Evolutionary conservation across 2,797 vertebrate species (phyloP).

Genomic region (Sebastes steindachneri): DNA sequence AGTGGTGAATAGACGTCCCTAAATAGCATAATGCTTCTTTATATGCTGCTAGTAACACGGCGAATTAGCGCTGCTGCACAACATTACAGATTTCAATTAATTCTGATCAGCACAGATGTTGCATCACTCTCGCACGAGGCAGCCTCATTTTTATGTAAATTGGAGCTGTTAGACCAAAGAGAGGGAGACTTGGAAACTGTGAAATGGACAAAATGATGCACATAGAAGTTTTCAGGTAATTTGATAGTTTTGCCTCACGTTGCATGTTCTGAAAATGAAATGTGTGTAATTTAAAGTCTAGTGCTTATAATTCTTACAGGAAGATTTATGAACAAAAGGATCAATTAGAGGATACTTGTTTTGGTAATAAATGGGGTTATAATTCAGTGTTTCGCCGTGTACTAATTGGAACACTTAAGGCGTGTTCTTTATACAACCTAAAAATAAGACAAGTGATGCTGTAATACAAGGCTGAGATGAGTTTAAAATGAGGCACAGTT

Average conservation of each 20-base stretch:
- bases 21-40: conserved; percentile 82
- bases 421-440: background rate
- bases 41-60: conserved; percentile 78
- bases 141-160: conserved; percentile 85
- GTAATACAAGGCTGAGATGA: conserved; percentile 3
- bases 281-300: conserved; percentile 6
- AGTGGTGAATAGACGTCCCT: conserved; percentile 76
- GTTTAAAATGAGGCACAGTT: conserved; percentile 23
- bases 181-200: conserved; percentile 59
- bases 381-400: background rate
- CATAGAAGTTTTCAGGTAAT: conserved; percentile 41
- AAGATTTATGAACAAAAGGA: background rate
- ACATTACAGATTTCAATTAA: conserved; percentile 87
- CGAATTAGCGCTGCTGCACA: conserved; percentile 84
- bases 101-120: conserved; percentile 87
- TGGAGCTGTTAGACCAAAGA: conserved; percentile 68
- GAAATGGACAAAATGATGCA: conserved; percentile 51
- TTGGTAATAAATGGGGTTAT: background rate
- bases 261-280: conserved; percentile 1
- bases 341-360: conserved; percentile 11
- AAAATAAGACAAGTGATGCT: conserved; percentile 20
- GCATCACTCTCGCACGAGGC: conserved; percentile 74
- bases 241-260: background rate
- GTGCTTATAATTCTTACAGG: background rate
- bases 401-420: conserved; percentile 3